These are phyloP conservation scores for Drosophila simulans DNA, from an alignment of 1,140 invertebrate species.

Conservation along the genomic window DNA sequence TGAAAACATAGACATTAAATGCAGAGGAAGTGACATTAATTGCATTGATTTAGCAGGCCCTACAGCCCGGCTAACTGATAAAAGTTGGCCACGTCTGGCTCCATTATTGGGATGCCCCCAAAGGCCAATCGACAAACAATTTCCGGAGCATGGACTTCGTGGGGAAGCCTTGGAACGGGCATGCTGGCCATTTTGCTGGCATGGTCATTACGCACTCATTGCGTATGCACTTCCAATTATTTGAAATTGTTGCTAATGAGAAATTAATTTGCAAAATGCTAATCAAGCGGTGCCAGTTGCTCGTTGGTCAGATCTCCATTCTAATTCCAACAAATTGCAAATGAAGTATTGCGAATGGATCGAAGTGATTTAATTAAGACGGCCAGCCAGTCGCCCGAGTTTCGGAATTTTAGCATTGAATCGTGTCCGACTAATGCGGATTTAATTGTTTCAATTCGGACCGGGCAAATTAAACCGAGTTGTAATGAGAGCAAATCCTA, in stretches of 20 bases:
- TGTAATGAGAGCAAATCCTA: constrained; percentile 5
- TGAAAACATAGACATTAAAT: constrained; percentile 78
- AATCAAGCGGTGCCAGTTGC: constrained; percentile 52
- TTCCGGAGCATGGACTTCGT: background rate
- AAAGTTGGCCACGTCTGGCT: constrained; percentile 31
- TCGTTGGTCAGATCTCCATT: constrained; percentile 38
- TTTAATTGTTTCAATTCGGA: constrained; percentile 58
- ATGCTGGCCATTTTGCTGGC: constrained; percentile 2
- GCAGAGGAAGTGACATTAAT: constrained; percentile 80
- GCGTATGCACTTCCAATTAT: constrained; percentile 72
- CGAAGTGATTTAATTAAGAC: constrained; percentile 61
- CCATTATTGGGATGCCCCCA: constrained; percentile 8
- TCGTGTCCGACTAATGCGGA: constrained; percentile 39
- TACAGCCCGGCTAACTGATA: constrained; percentile 56
- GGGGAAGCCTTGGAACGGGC: background rate
- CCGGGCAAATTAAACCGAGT: constrained; percentile 6
- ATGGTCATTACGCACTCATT: constrained; percentile 46
- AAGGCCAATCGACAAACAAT: constrained; percentile 21
- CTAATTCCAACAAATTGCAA: constrained; percentile 39
- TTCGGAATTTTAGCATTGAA: constrained; percentile 25
- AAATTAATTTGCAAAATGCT: constrained; percentile 75
- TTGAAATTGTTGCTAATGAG: constrained; percentile 74
- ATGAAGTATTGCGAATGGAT: constrained; percentile 25
- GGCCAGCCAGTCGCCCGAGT: constrained; percentile 13
- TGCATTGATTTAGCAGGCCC: constrained; percentile 74